Evolutionary conservation across 2,113 vertebrate genomes (phyloP).

Genomic region (Halcyon malimbica): DNA sequence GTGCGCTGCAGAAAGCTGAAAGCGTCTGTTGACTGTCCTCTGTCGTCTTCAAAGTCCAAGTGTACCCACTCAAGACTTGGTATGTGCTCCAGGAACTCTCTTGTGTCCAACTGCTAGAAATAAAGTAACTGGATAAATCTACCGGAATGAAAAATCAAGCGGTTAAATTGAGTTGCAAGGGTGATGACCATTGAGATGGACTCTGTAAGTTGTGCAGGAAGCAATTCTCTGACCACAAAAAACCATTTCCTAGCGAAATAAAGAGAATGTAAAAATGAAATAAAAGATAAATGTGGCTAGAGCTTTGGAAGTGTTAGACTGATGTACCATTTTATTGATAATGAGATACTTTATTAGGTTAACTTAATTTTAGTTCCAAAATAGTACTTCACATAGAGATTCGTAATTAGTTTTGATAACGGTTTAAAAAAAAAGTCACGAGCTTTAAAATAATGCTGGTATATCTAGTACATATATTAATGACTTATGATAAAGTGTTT

Average conservation of each 20-base stretch:
- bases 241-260: background rate
- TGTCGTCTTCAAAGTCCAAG: background rate
- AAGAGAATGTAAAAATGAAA: background rate
- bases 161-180: background rate
- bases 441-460: background rate
- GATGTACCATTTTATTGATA: background rate
- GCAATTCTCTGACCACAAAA: background rate
- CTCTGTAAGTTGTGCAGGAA: background rate
- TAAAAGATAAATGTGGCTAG: background rate
- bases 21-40: fast-evolving
- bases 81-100: background rate
- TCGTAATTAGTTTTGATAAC: background rate
- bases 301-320: background rate
- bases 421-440: background rate
- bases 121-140: background rate
- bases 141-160: background rate
- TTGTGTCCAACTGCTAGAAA: background rate
- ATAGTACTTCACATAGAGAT: background rate
- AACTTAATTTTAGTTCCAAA: background rate
- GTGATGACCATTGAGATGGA: background rate
- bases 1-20: background rate
- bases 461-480: background rate
- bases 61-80: fast-evolving
- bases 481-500: background rate
- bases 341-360: background rate